A percentile compares a stretch with the other conserved stretches of the same genome.
Evolutionary conservation across 2,797 vertebrate genomes (phyloP).

Genomic region (Hapalemur alaotrensis): DNA sequence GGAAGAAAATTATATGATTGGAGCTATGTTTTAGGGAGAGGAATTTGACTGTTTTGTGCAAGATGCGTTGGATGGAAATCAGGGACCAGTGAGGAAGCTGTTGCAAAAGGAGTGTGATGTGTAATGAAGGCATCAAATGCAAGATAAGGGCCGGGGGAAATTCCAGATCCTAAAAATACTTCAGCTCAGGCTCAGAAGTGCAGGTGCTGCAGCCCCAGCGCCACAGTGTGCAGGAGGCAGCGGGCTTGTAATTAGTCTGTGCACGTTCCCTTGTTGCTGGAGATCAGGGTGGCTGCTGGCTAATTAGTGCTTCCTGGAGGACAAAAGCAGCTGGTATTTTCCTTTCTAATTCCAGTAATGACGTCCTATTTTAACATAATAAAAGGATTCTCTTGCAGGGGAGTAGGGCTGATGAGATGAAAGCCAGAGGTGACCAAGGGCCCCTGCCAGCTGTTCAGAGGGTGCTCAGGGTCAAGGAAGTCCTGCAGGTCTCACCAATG

Average conservation of each 20-base stretch:
- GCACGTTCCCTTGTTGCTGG: not conserved
- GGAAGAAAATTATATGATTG: not conserved
- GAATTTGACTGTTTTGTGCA: not conserved
- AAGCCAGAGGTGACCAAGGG: not conserved
- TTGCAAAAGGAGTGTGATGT: not conserved
- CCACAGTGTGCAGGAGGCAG: not conserved
- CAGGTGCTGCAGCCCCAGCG: conserved; percentile 39
- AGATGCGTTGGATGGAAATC: not conserved
- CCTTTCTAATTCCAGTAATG: conserved; percentile 59
- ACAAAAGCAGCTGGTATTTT: conserved; percentile 66
- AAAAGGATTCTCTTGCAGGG: not conserved
- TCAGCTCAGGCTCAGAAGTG: not conserved
- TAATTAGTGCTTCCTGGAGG: conserved; percentile 57
- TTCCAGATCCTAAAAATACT: conserved; percentile 66
- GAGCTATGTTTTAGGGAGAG: not conserved
- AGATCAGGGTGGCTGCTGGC: not conserved
- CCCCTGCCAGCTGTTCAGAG: not conserved
- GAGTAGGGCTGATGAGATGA: not conserved
- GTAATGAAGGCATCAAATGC: conserved; percentile 57
- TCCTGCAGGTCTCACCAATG: no score
- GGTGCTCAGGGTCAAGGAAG: not conserved
- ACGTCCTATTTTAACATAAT: conserved; percentile 34
- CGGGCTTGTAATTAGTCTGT: conserved; percentile 47
- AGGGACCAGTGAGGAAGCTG: not conserved
- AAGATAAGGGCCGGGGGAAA: conserved; percentile 46